phyloP scores from a whole-genome alignment of 1,140 invertebrate species.

The Leptonema lineaticorne region DNA sequence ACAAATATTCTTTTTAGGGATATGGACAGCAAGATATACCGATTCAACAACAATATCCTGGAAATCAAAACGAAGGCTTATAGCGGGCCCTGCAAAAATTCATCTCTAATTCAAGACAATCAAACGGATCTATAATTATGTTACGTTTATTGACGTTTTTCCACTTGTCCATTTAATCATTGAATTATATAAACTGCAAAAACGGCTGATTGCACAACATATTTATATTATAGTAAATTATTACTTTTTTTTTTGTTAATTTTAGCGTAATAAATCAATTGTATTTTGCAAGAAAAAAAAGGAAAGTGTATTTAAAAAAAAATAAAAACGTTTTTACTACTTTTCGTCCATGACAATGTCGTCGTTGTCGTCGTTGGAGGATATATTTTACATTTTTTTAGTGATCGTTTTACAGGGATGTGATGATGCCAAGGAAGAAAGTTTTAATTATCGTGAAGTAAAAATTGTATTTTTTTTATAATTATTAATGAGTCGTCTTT shows the following conservation, averaged over 20 bases:
- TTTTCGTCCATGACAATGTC: neutral
- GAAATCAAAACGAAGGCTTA: slow-evolving; percentile 26
- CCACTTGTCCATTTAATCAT: neutral
- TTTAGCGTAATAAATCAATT: neutral
- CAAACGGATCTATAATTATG: slow-evolving; percentile 1
- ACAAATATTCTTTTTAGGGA: slow-evolving; percentile 31
- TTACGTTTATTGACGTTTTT: neutral
- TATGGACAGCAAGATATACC: slow-evolving; percentile 22
- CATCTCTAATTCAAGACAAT: slow-evolving; percentile 3
- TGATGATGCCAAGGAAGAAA: neutral
- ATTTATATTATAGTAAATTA: too few species aligned
- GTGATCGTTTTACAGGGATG: slow-evolving; percentile 7
- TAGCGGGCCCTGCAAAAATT: slow-evolving; percentile 28
- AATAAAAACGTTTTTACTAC: slow-evolving; percentile 3
- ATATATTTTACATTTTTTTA: slow-evolving; percentile 11
- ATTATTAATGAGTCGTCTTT: neutral
- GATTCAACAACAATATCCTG: slow-evolving; percentile 19
- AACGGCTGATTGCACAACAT: neutral
- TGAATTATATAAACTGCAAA: neutral
- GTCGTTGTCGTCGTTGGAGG: slow-evolving; percentile 7
- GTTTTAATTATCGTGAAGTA: too few species aligned
- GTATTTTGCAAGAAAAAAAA: slow-evolving; percentile 6
- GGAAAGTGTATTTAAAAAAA: slow-evolving; percentile 4
- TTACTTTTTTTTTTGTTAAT: neutral
- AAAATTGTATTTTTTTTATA: slow-evolving; percentile 1